Evolutionary conservation across 2,888 invertebrate species (phyloP).

Genomic region (Athripsodes cinereus): DNA sequence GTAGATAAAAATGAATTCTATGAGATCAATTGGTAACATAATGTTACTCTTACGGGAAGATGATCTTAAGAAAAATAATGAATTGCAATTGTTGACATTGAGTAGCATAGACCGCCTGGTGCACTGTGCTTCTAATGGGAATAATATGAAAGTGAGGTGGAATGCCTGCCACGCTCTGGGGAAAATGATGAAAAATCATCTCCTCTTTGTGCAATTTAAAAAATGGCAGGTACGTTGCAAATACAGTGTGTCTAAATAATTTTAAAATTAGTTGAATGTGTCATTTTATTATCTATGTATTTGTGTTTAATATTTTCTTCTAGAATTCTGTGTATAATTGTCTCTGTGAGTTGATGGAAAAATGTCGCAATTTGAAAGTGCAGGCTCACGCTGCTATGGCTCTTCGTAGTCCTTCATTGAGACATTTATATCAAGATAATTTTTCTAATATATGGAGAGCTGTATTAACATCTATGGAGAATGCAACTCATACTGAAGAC

Average conservation of each 20-base stretch:
- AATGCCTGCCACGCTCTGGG: conserved; percentile 87
- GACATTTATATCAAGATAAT: conserved; percentile 59
- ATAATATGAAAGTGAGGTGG: conserved; percentile 86
- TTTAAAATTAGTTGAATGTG: too few relatives aligned
- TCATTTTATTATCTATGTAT: background rate
- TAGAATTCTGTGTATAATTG: conserved; percentile 60
- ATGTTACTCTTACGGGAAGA: conserved; percentile 52
- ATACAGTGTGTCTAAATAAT: background rate
- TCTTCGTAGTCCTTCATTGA: conserved; percentile 53
- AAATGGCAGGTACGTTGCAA: conserved; percentile 48
- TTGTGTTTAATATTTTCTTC: conserved; percentile 15
- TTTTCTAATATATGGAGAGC: conserved; percentile 62
- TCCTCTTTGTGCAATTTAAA: conserved; percentile 41
- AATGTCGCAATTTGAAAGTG: conserved; percentile 82
- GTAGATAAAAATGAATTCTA: conserved; percentile 65
- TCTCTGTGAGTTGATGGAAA: conserved; percentile 59
- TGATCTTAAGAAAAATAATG: conserved; percentile 42
- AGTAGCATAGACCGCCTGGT: conserved; percentile 60
- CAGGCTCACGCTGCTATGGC: conserved; percentile 81
- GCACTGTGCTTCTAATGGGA: conserved; percentile 61
- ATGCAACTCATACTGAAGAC: conserved; percentile 71
- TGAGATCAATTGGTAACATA: conserved; percentile 76
- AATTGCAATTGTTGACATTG: conserved; percentile 50
- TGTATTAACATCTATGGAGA: conserved; percentile 67
- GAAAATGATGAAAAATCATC: conserved; percentile 63